Percentiles rank a stretch among this genome's conserved stretches.
These are phyloP conservation scores for Zootermopsis nevadensis DNA, from an alignment of 2,888 invertebrate species.

Conservation along the genomic window DNA sequence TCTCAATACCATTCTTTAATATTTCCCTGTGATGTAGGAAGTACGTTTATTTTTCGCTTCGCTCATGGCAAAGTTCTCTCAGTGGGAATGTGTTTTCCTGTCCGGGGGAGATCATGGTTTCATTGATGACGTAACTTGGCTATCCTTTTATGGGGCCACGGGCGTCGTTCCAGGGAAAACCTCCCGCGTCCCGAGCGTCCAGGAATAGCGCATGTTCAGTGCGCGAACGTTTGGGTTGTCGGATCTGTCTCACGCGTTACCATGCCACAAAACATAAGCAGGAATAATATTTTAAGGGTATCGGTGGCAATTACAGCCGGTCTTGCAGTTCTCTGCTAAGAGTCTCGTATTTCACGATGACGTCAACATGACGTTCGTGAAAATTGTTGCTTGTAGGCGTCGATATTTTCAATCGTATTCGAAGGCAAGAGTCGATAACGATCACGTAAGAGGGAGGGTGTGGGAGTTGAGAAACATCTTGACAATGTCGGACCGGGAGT, in stretches of 20 bases:
- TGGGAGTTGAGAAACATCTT: no score
- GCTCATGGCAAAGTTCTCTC: not conserved
- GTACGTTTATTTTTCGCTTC: not conserved
- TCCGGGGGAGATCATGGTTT: conserved; percentile 42
- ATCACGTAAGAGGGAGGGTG: no score
- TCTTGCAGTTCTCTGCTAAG: not conserved
- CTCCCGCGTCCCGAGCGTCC: conserved; percentile 21
- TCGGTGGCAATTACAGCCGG: not conserved
- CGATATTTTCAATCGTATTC: no score
- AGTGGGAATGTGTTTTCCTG: not conserved
- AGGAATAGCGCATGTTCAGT: conserved; percentile 40
- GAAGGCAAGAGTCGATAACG: no score
- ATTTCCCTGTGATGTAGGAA: not conserved
- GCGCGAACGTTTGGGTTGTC: not conserved
- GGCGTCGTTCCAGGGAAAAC: conserved; percentile 40
- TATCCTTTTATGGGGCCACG: conserved; percentile 44
- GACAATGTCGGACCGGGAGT: no score
- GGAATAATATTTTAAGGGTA: no score
- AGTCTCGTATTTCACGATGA: not conserved
- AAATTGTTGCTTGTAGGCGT: no score
- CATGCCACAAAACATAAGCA: no score
- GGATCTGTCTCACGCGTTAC: no score
- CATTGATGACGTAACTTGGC: conserved; percentile 45
- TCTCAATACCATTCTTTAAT: not conserved
- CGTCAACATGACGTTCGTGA: no score